Percentiles rank a stretch among this genome's conserved stretches.
These are phyloP conservation scores for Scaptodrosophila latifasciaeformis DNA, from an alignment of 2,888 invertebrate genomes.

Conservation along the genomic window DNA sequence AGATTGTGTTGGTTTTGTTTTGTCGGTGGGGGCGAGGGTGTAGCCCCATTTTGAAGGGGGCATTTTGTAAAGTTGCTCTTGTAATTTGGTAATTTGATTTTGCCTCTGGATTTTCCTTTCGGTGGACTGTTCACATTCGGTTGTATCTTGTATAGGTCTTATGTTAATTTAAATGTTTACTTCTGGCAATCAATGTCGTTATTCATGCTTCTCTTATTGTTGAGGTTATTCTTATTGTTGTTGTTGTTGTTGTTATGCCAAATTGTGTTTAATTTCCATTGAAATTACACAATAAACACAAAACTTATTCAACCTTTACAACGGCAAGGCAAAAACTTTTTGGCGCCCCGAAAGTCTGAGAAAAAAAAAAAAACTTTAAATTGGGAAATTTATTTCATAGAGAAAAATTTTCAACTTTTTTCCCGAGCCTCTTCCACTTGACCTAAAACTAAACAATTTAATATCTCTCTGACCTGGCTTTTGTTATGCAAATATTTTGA, in stretches of 20 bases:
- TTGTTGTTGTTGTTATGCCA: constrained; percentile 9
- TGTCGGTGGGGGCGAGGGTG: too few species aligned
- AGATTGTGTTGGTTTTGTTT: too few species aligned
- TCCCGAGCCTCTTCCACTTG: neutral
- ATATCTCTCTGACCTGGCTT: neutral
- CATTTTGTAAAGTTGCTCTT: neutral
- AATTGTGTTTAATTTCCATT: constrained; percentile 22
- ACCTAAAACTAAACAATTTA: constrained; percentile 12
- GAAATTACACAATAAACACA: constrained; percentile 12
- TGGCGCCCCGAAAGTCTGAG: too few species aligned
- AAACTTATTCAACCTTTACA: constrained; percentile 53
- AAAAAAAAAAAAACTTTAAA: too few species aligned
- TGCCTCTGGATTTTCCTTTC: constrained; percentile 19
- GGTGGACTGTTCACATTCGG: constrained; percentile 14
- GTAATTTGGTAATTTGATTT: constrained; percentile 55
- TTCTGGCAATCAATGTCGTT: constrained; percentile 31
- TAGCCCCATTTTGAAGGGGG: constrained; percentile 12
- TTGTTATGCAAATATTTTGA: constrained; percentile 45
- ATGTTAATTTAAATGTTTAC: constrained; percentile 39
- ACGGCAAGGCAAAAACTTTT: neutral
- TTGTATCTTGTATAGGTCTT: constrained; percentile 17
- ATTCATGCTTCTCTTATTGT: neutral
- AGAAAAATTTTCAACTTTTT: neutral
- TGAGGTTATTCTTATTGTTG: constrained; percentile 26
- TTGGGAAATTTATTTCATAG: neutral